Evolutionary conservation across 2,113 vertebrate species (phyloP), one percentile per base, ranked within the genome.

Genomic region (Tamias sibiricus): DNA sequence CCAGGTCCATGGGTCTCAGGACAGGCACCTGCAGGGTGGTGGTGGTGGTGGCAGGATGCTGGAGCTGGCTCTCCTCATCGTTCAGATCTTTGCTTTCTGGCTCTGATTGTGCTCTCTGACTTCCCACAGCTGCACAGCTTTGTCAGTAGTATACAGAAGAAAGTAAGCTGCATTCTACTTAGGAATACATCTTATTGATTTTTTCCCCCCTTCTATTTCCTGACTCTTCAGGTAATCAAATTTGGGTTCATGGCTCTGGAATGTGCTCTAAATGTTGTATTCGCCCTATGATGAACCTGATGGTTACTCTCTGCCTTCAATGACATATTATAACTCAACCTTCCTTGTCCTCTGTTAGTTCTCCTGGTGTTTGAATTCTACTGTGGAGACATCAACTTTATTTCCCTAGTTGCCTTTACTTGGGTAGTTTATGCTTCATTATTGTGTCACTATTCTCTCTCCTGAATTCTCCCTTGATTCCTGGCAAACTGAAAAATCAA

Each of bases 371-470:
- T 69, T 69, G 32, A n/a, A n/a, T 69, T 69, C 17, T 69, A 69
- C 35, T n/a, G 35, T 69, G 16, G 66, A n/a, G 66, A 69, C 2
- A 8, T n/a, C 66, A 69, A n/a, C 95, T 97, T 95, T 95, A 69
- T 77, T 95, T 97, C 93, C 93, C 92, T 52, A 74, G 95, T 79
- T 86, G 87, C 30, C 95, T 89, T 97, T 87, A 89, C 96, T 87
- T 92, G 84, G 79, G 47, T 89, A 92, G 91, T 87, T 96, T 93
- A 92, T 96, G 91, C 74, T 95, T 97, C 74, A 87, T 92, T 92
- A 95, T 74, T 74, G 87, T 59, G 87, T 93, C 83, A 96, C 93
- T 96, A 91, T 72, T 90, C 64, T 97, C 83, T 96, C 74, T 96
- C 68, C 81, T 82, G 91, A 68, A 40, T 37, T 95, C 91, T 86